A percentile compares a stretch with the other conserved stretches of the same genome.
Conservation (phyloP, 2,888 invertebrate species). For the Calliscelio sp. region DNA sequence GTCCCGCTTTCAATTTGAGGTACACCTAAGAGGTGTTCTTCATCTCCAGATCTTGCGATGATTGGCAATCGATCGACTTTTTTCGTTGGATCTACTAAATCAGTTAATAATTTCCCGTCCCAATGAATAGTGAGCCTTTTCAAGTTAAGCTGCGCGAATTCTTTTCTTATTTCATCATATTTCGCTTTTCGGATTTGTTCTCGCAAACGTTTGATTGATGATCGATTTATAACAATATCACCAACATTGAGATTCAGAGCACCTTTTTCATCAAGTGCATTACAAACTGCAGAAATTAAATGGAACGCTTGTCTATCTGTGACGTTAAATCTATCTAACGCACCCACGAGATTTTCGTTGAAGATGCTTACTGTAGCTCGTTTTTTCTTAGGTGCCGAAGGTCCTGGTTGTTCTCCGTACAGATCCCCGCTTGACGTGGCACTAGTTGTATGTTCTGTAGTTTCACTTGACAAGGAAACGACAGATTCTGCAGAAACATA, state of each 20-base stretch:
- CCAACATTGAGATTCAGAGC: conserved; percentile 32
- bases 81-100: conserved; percentile 24
- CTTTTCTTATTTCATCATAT: conserved; percentile 3
- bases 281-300: conserved; percentile 40
- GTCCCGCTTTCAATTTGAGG: conserved; percentile 55
- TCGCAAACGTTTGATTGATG: conserved; percentile 34
- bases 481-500: conserved; percentile 16
- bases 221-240: conserved; percentile 33
- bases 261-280: conserved; percentile 20
- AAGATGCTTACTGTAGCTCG: conserved; percentile 41
- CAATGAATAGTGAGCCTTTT: conserved; percentile 20
- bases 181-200: conserved; percentile 27
- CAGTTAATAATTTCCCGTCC: conserved; percentile 50
- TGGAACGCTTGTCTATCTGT: conserved; percentile 49
- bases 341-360: conserved; percentile 27
- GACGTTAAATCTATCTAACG: conserved; percentile 44
- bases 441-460: conserved; percentile 12
- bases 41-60: conserved; percentile 18
- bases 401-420: conserved; percentile 35
- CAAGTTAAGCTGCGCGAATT: conserved; percentile 27
- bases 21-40: conserved; percentile 49
- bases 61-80: conserved; percentile 53
- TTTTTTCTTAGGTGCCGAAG: conserved; percentile 33
- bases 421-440: conserved; percentile 43
- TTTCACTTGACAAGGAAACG: conserved; percentile 17